Evolutionary conservation across 2,113 vertebrate genomes (phyloP).

Genomic region (Dromaius novaehollandiae): DNA sequence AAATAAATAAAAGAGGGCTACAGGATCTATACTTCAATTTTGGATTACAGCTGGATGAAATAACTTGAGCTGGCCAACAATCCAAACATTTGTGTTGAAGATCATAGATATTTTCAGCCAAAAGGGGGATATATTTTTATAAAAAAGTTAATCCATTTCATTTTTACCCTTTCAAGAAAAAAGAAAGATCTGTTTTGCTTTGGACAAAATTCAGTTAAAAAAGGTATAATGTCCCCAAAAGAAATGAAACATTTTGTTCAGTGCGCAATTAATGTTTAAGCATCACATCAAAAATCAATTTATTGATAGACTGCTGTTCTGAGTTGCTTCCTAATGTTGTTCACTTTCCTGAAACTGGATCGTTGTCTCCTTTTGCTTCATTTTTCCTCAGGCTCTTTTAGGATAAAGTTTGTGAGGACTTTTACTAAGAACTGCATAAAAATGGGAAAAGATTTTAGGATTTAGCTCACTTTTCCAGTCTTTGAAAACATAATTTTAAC

Average conservation of each 20-base stretch:
- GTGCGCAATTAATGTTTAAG: neutral
- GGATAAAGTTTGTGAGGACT: neutral
- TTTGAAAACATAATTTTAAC: neutral
- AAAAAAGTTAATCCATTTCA: neutral
- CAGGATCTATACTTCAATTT: neutral
- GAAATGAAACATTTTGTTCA: neutral
- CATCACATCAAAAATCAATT: neutral
- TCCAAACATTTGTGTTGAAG: neutral
- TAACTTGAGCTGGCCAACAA: neutral
- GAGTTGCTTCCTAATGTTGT: neutral
- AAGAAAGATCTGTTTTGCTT: neutral
- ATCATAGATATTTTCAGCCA: neutral
- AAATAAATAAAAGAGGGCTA: constrained; percentile 4
- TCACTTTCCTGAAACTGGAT: neutral
- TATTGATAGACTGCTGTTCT: neutral
- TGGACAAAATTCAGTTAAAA: neutral
- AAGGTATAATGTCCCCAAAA: neutral
- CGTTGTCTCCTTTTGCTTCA: neutral
- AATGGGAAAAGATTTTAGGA: neutral
- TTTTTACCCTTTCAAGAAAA: neutral
- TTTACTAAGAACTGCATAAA: neutral
- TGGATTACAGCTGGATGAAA: neutral
- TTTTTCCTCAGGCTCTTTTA: neutral
- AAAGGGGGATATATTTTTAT: neutral
- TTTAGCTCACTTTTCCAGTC: neutral